Evolutionary conservation across 2,113 vertebrate genomes (phyloP).

Genomic region (Eolophus roseicapilla): DNA sequence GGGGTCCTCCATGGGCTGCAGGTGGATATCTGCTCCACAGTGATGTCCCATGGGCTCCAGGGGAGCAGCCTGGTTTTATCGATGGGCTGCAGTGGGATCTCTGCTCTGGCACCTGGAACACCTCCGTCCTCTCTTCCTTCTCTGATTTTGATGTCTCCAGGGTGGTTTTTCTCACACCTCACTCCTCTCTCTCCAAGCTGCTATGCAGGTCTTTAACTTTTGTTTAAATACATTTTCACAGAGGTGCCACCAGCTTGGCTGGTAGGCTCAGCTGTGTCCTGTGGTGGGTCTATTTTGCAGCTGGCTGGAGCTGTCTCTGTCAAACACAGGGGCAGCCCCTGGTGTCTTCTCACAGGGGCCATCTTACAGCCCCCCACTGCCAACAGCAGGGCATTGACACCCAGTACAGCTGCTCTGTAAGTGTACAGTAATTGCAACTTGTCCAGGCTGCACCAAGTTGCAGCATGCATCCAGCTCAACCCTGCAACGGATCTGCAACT

Average conservation of each 20-base stretch:
- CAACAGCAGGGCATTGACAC: neutral
- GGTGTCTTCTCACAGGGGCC: neutral
- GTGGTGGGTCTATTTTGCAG: neutral
- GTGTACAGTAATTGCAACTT: neutral
- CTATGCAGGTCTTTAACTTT: neutral
- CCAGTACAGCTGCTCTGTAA: neutral
- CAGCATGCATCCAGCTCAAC: neutral
- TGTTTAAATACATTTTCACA: accelerated
- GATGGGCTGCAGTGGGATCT: accelerated
- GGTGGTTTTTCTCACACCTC: neutral
- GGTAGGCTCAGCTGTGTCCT: neutral
- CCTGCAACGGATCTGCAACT: accelerated
- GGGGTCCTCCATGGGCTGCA: neutral
- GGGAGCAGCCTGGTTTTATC: too few relatives aligned
- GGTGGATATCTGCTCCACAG: neutral
- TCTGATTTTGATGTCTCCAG: neutral
- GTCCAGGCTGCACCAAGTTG: accelerated
- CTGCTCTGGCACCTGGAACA: neutral
- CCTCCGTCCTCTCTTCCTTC: neutral
- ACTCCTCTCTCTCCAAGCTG: neutral
- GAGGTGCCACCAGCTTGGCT: neutral
- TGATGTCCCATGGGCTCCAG: neutral
- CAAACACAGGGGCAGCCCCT: neutral
- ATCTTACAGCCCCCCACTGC: accelerated
- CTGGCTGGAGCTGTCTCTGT: neutral